Percentiles rank a stretch among this genome's conserved stretches.
Evolutionary conservation across 2,888 invertebrate genomes (phyloP).

Genomic region (Cylloceria caligata): DNA sequence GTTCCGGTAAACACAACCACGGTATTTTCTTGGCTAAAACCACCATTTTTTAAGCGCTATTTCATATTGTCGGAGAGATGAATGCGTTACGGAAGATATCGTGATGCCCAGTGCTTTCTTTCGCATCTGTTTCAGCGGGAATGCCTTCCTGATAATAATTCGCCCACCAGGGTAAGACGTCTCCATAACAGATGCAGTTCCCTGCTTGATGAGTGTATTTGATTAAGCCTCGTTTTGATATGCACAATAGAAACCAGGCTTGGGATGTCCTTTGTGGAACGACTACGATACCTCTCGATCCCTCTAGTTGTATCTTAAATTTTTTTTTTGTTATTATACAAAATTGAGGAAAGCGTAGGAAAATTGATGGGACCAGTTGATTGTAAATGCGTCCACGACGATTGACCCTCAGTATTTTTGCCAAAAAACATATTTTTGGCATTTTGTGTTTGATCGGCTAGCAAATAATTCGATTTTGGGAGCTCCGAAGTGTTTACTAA

Average conservation of each 20-base stretch:
- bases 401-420: slow-evolving; percentile 40
- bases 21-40: slow-evolving; percentile 18
- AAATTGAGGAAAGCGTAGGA: slow-evolving; percentile 65
- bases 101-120: no score
- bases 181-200: slow-evolving; percentile 27
- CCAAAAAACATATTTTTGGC: slow-evolving; percentile 53
- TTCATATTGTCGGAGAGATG: slow-evolving; percentile 45
- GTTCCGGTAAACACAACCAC: slow-evolving; percentile 56
- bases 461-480: no score
- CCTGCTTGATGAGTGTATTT: slow-evolving; percentile 3
- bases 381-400: slow-evolving; percentile 57
- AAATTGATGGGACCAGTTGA: slow-evolving; percentile 41
- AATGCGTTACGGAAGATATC: slow-evolving; percentile 27
- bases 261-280: slow-evolving; percentile 27
- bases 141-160: slow-evolving; percentile 38
- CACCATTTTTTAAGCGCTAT: slow-evolving; percentile 47
- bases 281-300: slow-evolving; percentile 21
- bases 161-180: slow-evolving; percentile 51
- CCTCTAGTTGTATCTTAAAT: slow-evolving; percentile 5
- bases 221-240: slow-evolving; percentile 28
- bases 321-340: slow-evolving; percentile 9
- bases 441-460: no score
- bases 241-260: slow-evolving; percentile 39
- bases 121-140: no score
- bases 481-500: no score